Percentiles rank a stretch among this genome's conserved stretches.
Conservation (phyloP, 2,113 vertebrate genomes). For the Tachysurus fulvidraco region DNA sequence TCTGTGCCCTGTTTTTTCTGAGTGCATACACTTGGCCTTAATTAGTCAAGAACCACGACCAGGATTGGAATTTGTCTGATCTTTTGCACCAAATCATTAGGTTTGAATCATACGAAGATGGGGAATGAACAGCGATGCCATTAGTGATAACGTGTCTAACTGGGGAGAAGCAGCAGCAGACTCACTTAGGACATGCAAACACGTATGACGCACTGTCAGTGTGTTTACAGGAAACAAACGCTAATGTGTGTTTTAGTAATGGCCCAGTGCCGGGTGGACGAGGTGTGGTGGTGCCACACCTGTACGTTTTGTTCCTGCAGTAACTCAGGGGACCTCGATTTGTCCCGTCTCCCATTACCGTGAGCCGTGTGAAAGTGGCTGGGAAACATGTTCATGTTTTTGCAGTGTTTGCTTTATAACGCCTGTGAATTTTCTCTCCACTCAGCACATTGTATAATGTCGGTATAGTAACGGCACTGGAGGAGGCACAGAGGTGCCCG, state of each 20-base stretch:
- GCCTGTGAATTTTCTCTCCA: neutral
- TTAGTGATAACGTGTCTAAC: neutral
- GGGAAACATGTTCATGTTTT: neutral
- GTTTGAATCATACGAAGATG: neutral
- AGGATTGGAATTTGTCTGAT: slow-evolving; percentile 17
- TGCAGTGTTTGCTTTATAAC: neutral
- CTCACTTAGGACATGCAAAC: neutral
- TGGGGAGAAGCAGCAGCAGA: neutral
- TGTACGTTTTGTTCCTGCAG: slow-evolving; percentile 8
- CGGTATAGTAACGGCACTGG: neutral
- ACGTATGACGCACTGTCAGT: neutral
- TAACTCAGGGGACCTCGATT: neutral
- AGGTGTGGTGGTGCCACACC: slow-evolving; percentile 16
- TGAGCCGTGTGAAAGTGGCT: neutral
- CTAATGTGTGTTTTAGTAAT: neutral
- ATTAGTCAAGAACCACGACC: slow-evolving; percentile 50
- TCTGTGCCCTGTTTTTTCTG: slow-evolving; percentile 27
- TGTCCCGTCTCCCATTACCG: neutral
- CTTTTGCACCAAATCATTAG: neutral
- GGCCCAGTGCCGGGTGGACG: neutral
- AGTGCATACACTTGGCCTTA: slow-evolving; percentile 56
- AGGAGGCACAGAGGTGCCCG: neutral
- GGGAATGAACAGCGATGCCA: neutral
- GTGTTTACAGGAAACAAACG: neutral
- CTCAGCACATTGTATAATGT: neutral